Base-by-base conservation (phyloP, 2,888 invertebrate species). In the Drosophila mimica region DNA sequence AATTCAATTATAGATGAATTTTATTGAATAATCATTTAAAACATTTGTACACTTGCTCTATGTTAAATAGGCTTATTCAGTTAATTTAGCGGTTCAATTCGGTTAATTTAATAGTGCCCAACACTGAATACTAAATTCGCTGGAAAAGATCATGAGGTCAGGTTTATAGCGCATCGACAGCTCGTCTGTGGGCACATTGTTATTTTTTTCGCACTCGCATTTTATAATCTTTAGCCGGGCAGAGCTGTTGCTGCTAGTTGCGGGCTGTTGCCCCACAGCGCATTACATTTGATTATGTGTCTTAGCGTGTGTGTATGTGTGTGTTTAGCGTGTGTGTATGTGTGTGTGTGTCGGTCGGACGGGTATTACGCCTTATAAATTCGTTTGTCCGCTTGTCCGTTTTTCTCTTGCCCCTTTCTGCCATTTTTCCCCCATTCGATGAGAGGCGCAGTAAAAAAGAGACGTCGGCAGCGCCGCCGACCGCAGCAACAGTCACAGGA, bases 211-310 rank as follows among this genome's bases (percentile, higher is more conserved):
- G 64, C 76, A 79, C 78, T 69, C 69, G 54, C 64, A 61, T 70
- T 72, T 79, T 71, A 65, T 70, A 70, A 66, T 81, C 72, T 83
- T 74, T 85, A 56, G 88, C 51, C 58, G 63, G 56, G 59, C 64
- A 62, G 76, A 71, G 70, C 74, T 74, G 79, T 76, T 84, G 82
- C 71, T 76, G 70, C 71, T 76, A 82, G 89, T 83, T 76, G 81
- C 75, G 74, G 83, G 88, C 83, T 74, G 74, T 87, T 87, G 89
- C 84, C 89, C 84, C 77, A 83, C 79, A 84, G 81, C 83, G 77
- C 75, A 89, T 90, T 89, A 82, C 85, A 79, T 88, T 89, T 88
- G 85, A 88, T 88, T 88, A 83, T 86, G 81, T 74, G 70, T 74
- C 71, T 76, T 56, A 34, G 40, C 48, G 60, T 31, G 36, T 30